Evolutionary conservation across 2,888 invertebrate species (phyloP).

Genomic region (Troides helena): DNA sequence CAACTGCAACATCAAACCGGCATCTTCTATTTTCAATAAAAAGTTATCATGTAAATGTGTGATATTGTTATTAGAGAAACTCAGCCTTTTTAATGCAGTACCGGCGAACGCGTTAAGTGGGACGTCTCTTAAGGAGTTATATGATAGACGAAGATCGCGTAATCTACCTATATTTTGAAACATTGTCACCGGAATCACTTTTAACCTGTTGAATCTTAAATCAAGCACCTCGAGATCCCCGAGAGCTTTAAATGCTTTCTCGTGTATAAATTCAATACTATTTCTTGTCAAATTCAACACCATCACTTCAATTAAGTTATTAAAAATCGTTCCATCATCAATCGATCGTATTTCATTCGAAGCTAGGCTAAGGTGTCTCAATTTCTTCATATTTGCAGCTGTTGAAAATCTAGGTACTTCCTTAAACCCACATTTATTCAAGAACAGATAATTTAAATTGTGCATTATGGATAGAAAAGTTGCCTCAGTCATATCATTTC

Average conservation of each 20-base stretch:
- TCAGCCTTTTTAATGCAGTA: conserved; percentile 31
- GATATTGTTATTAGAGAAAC: conserved; percentile 33
- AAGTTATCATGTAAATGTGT: conserved; percentile 33
- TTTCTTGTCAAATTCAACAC: conserved; percentile 15
- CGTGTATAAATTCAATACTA: conserved; percentile 13
- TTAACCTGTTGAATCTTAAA: conserved; percentile 33
- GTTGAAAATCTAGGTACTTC: conserved; percentile 11
- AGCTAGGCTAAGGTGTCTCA: conserved; percentile 15
- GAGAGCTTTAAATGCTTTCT: conserved; percentile 9
- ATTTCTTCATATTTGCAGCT: conserved; percentile 6
- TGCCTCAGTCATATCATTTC: conserved; percentile 41
- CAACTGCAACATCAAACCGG: conserved; percentile 30
- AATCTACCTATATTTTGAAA: conserved; percentile 33
- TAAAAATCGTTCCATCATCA: conserved; percentile 3
- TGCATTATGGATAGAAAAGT: conserved; percentile 32
- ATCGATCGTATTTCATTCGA: conserved; percentile 12
- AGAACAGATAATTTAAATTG: conserved; percentile 27
- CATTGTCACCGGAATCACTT: conserved; percentile 29
- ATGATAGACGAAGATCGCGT: conserved; percentile 32
- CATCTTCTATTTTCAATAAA: conserved; percentile 26
- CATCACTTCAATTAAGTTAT: conserved; percentile 3
- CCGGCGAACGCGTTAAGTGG: conserved; percentile 26
- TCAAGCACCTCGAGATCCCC: conserved; percentile 32
- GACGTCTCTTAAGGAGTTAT: conserved; percentile 32
- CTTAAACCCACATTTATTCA: conserved; percentile 10